These are phyloP conservation scores for Australoheros facetus DNA, from an alignment of 2,797 vertebrate species.

Conservation along the genomic window DNA sequence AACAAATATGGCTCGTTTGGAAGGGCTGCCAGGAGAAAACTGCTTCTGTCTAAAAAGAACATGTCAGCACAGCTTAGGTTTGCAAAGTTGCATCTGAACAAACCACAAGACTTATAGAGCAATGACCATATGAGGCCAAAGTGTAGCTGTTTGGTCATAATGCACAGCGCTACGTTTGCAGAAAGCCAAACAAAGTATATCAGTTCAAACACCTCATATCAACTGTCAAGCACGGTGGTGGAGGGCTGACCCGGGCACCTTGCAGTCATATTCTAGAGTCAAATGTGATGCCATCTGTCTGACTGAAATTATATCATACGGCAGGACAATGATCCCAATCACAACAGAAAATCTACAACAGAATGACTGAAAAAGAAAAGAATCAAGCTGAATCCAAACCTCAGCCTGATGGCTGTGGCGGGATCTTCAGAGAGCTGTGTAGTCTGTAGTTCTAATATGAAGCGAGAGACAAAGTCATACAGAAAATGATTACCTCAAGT, in stretches of 20 bases:
- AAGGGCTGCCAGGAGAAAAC: neutral
- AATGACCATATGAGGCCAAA: neutral
- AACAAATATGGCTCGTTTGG: neutral
- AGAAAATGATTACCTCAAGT: neutral
- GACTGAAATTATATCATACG: neutral
- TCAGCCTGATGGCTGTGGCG: no score
- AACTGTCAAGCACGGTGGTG: neutral
- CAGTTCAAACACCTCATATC: neutral
- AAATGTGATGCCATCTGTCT: neutral
- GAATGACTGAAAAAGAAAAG: neutral
- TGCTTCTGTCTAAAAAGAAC: no score
- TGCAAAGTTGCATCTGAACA: neutral
- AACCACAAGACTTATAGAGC: neutral
- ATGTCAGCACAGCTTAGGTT: neutral
- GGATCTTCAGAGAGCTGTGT: neutral
- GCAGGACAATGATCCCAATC: neutral
- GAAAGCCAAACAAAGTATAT: neutral
- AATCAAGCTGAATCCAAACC: neutral
- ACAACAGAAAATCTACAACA: neutral
- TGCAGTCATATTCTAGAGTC: neutral
- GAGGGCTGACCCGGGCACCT: neutral
- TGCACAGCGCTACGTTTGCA: neutral
- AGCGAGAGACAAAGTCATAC: neutral
- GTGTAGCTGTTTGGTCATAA: neutral
- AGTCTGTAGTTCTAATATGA: no score